These are phyloP conservation scores for Beris morrisii DNA, from an alignment of 2,888 invertebrate genomes.

Conservation along the genomic window DNA sequence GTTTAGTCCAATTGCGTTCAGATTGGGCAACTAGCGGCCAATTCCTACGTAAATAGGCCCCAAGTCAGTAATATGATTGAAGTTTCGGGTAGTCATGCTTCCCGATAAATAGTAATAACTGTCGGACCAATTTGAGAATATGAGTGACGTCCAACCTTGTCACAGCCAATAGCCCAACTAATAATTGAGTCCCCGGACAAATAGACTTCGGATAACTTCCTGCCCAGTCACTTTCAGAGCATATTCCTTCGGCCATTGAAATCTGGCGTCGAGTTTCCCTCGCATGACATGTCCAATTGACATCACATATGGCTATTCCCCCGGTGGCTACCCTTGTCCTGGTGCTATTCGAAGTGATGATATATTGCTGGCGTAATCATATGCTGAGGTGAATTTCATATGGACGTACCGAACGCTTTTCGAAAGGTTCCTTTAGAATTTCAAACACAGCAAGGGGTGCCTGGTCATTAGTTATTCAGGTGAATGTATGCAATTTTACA, in stretches of 20 bases:
- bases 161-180: not conserved
- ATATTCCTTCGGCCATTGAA: not conserved
- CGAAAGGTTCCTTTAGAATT: no score
- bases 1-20: no score
- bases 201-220: slow-evolving; percentile 8
- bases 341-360: not conserved
- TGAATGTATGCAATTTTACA: no score
- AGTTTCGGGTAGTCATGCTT: no score
- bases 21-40: no score
- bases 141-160: slow-evolving; percentile 14
- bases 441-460: no score
- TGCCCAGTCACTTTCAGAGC: slow-evolving; percentile 10
- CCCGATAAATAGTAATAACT: slow-evolving; percentile 22
- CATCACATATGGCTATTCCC: not conserved
- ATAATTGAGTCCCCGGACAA: slow-evolving; percentile 11
- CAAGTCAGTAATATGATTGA: no score
- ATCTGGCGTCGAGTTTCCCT: not conserved
- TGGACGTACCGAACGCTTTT: not conserved
- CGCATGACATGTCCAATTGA: slow-evolving; percentile 3
- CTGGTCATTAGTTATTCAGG: no score
- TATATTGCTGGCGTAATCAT: slow-evolving; percentile 21
- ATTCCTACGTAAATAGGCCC: no score
- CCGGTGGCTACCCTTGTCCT: not conserved
- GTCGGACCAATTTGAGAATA: slow-evolving; percentile 16
- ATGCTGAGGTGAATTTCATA: slow-evolving; percentile 11